Base-by-base conservation (phyloP, 1,140 invertebrate species). In the Pseudomyrmex sp. region DNA sequence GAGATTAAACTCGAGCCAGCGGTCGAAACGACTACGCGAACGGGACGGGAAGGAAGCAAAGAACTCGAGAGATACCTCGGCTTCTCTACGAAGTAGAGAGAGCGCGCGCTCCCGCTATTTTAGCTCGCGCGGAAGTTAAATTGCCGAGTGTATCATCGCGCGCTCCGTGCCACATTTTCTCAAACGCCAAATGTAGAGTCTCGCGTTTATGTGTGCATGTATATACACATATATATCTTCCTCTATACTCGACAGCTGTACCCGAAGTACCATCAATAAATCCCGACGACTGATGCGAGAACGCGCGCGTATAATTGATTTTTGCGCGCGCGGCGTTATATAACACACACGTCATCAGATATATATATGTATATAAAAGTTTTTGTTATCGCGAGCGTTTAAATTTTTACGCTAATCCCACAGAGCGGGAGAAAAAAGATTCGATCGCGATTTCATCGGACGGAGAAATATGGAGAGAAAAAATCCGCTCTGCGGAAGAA, bases 1-100 rank as follows among this genome's bases (percentile, higher is more conserved):
- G 76, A 80, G 76, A 80, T 80, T 72, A 80, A 80, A 80, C 76
- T 72, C 76, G 66, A 80, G 66, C 76, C 66, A 59, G 54, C 76
- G 76, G 44, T 62, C 76, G 76, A 72, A 70, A 80, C 66, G 74
- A 50, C 26, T 66, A 35, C 74, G 62, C 50, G 56, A 70, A 50
- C 76, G 15, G 76, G 52, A 70, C 76, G 58, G 35, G 35, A 35
- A 18, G 72, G 66, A 80, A 59, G 54, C 76, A 48, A 72, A 59
- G 76, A 80, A 72, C 46, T 7, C 35, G 35, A 35, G 35, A 48
- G 66, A 15, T 62, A 69, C 35, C 5, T 35, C 35, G 35, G 7
- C 35, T 18, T 18, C 18, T 35, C 35, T 35, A 5, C 35, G 35
- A 15, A 26, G 26, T 54, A 48, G 44, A 56, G 44, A 56, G 65